Evolutionary conservation across 2,888 invertebrate genomes (phyloP).

Genomic region (Plagodis pulveraria): DNA sequence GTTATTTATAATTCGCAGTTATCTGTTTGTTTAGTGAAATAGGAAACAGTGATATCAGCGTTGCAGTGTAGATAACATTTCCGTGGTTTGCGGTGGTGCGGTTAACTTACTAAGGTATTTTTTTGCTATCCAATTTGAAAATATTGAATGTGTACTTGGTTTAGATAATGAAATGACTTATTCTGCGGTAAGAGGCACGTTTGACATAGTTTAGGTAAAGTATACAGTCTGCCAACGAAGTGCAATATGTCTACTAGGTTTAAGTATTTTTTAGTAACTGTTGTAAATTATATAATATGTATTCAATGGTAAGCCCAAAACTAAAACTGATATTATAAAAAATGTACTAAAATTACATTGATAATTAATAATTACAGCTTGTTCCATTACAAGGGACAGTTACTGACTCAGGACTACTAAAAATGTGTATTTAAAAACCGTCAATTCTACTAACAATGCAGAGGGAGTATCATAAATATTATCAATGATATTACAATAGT

Average conservation of each 20-base stretch:
- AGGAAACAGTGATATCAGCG: constrained; percentile 57
- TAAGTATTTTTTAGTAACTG: background rate
- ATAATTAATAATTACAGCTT: too few species aligned
- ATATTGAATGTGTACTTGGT: constrained; percentile 26
- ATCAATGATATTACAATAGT: too few species aligned
- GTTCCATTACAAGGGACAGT: too few species aligned
- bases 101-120: constrained; percentile 55
- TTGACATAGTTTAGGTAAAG: background rate
- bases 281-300: too few species aligned
- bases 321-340: too few species aligned
- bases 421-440: too few species aligned
- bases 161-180: constrained; percentile 11
- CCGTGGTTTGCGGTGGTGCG: constrained; percentile 68
- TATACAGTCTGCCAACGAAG: background rate
- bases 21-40: constrained; percentile 70
- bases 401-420: too few species aligned
- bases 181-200: constrained; percentile 16
- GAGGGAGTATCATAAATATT: too few species aligned
- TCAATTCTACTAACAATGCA: too few species aligned
- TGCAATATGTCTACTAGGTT: too few species aligned
- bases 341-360: too few species aligned
- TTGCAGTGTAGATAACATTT: constrained; percentile 69
- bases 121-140: constrained; percentile 32
- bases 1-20: constrained; percentile 43
- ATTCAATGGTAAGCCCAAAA: too few species aligned